Base-by-base conservation (phyloP, 2,797 vertebrate genomes). In the Chlorospingus semifuscus region DNA sequence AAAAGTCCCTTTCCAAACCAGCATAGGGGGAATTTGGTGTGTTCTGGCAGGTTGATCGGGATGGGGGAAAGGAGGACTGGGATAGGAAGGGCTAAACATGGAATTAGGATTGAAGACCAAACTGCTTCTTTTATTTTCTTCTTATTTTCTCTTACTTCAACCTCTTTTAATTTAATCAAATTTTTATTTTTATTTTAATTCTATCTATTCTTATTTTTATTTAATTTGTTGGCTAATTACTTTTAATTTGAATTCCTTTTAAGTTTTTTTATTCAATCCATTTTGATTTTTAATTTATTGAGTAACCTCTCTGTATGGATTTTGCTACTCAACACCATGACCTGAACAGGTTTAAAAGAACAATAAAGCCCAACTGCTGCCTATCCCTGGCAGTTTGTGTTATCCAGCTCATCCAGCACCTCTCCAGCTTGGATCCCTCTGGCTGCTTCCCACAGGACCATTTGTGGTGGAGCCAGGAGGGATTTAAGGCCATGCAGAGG, bases 81-180 rank as follows among this genome's bases (percentile, higher is more conserved):
- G 16, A 22, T 6, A 39, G 21, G n/a, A 68, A 47, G 9, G 4
- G 26, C 53, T 61, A 46, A n/a, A 65, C 6, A 30, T 42, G 63
- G 19, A 53, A 11, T 66, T 53, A 49, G 27, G 32, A 23, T 42
- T 75, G 27, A 27, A 75, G 34, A 36, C 3, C 9, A 72, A 61
- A 64, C 4, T 7, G 0, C 6, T 29, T 10, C 1, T 24, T 53
- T 39, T 8, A 2, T 47, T 46, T 34, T 16, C 15, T 27, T 52
- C 18, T 14, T 30, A 3, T 11, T 50, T n/a, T 9, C 12, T 50
- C 57, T 41, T 26, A 17, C 14, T 39, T 76, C 11, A 39, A 18
- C 29, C 8, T 13, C 3, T 50, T 57, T 50, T 37, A 11, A 57
- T n/a, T 63, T 32, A 32, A n/a, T 27, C 7, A 15, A 12, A 8